phyloP scores from a whole-genome alignment of 2,888 invertebrate genomes.

The Drosophila hamatofila region DNA sequence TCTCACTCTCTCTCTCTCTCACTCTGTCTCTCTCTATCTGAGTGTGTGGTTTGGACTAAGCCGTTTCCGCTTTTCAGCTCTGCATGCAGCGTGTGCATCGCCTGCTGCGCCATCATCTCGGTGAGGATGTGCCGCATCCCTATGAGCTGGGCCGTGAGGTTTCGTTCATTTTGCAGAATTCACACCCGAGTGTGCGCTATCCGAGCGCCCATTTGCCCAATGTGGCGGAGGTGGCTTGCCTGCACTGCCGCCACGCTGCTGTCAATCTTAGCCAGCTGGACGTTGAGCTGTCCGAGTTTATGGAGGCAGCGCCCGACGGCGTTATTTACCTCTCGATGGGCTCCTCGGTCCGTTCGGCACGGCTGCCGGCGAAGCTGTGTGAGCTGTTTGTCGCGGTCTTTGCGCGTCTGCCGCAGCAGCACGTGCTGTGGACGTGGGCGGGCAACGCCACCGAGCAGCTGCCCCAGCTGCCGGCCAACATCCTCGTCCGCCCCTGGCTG shows the following conservation, averaged over 20 bases:
- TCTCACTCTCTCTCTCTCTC: not conserved
- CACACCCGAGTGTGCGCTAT: constrained; percentile 90
- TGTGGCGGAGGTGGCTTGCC: constrained; percentile 92
- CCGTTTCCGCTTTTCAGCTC: constrained; percentile 37
- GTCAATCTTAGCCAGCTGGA: constrained; percentile 87
- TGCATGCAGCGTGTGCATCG: constrained; percentile 85
- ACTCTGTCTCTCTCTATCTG: not conserved
- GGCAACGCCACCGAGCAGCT: constrained; percentile 77
- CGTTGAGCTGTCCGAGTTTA: constrained; percentile 89
- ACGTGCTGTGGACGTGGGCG: constrained; percentile 91
- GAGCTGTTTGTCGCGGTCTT: constrained; percentile 89
- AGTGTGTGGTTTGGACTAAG: constrained; percentile 29
- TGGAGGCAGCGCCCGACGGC: constrained; percentile 87
- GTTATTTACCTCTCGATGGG: constrained; percentile 94
- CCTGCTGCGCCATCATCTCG: constrained; percentile 87
- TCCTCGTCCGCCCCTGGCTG: constrained; percentile 87
- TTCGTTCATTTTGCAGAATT: constrained; percentile 91
- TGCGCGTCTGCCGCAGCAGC: constrained; percentile 89
- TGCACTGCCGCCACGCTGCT: constrained; percentile 88
- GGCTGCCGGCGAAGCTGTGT: constrained; percentile 90
- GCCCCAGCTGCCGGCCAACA: constrained; percentile 88
- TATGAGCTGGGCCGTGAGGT: constrained; percentile 89
- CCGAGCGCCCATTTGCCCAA: constrained; percentile 90
- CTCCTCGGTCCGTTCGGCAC: constrained; percentile 90
- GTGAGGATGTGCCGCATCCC: constrained; percentile 87